Evolutionary conservation across 2,113 vertebrate species (phyloP), one percentile per base, ranked within the genome.

Genomic region (Columbina picui): DNA sequence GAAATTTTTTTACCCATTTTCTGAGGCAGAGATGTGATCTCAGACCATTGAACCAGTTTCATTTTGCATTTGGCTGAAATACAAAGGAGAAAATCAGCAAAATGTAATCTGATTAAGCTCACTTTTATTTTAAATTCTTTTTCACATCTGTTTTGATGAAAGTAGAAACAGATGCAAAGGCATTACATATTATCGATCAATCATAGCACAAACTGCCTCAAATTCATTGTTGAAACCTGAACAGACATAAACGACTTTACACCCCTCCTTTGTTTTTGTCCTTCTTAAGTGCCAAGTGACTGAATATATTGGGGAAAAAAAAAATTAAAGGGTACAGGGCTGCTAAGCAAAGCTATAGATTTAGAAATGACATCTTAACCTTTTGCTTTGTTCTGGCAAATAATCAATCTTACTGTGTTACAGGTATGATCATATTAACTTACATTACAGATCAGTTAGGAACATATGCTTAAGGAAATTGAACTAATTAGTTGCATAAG

Each of bases 81-180:
- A 69, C 7, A 63, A 80, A 89, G 14, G 20, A 89, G 39, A 87
- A 91, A 88, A 59, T 1, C 36, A 59, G 23, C 17, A 89, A 89
- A 84, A 89, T 12, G 2, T 67, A 90, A 81, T 69, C 34, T 64
- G 57, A 67, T 85, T 80, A 69, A 10, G 30, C 63, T 71, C 5
- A 36, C 14, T 87, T 93, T 82, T 63, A 84, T 55, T 94, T 95
- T 73, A 94, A 94, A 73, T 87, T 69, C 43, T 71, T 85, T 21
- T 84, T 94, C 47, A 64, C 50, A 47, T 84, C 19, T 34, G 26
- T 75, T 92, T 93, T 76, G 69, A 73, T 41, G 17, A 76, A 92
- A 94, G 22, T 71, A 73, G 36, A 93, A 94, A 39, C 36, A 88
- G 53, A 84, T 55, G 8, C 13, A 91, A 87, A 67, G 7, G 14